phyloP scores from a whole-genome alignment of 2,888 invertebrate species.

The Nemoura dubitans region DNA sequence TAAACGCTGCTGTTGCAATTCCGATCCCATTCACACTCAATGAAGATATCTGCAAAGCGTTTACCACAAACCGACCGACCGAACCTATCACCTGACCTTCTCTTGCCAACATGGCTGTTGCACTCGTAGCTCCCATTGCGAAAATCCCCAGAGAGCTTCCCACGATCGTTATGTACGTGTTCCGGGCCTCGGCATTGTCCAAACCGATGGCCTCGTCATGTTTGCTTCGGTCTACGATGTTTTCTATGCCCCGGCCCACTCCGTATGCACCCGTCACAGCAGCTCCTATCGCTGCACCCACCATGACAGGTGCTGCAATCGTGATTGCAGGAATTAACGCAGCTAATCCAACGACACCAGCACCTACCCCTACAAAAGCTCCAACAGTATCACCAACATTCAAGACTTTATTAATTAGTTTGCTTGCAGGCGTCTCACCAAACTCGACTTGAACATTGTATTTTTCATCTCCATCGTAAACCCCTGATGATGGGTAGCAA shows the following conservation, averaged over 20 bases:
- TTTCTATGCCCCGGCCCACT: slow-evolving; percentile 10
- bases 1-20: slow-evolving; percentile 24
- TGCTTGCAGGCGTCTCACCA: slow-evolving; percentile 42
- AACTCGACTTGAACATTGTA: slow-evolving; percentile 39
- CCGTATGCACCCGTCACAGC: slow-evolving; percentile 42
- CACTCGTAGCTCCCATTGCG: slow-evolving; percentile 27
- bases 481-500: slow-evolving; percentile 45
- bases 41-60: slow-evolving; percentile 16
- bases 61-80: slow-evolving; percentile 27
- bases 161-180: slow-evolving; percentile 38
- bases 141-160: slow-evolving; percentile 42
- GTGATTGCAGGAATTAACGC: slow-evolving; percentile 57
- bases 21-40: slow-evolving; percentile 45
- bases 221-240: slow-evolving; percentile 40
- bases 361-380: slow-evolving; percentile 27
- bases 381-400: slow-evolving; percentile 28
- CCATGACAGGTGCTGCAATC: background rate
- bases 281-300: slow-evolving; percentile 16
- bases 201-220: slow-evolving; percentile 44
- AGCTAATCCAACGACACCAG: slow-evolving; percentile 14
- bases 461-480: slow-evolving; percentile 25
- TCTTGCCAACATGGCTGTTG: slow-evolving; percentile 30
- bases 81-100: slow-evolving; percentile 37
- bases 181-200: slow-evolving; percentile 37
- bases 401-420: background rate